A percentile compares a stretch with the other conserved stretches of the same genome.
phyloP scores from a whole-genome alignment of 30 jellyfish, hydroid and myxozoan species.

The Pseudorhiza aurosa region DNA sequence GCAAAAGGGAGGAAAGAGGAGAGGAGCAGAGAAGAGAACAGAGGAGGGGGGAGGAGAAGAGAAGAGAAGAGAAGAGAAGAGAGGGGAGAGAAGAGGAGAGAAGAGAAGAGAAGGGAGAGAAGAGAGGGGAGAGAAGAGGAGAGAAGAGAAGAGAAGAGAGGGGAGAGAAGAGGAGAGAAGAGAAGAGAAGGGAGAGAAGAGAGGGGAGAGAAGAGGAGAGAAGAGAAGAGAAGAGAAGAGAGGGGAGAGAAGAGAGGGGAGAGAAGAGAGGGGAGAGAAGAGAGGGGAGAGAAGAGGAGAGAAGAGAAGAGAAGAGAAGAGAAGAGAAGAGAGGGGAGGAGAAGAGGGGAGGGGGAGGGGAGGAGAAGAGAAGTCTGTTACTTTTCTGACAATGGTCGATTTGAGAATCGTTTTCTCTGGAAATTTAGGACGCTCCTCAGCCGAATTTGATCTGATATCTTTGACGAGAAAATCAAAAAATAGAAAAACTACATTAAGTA shows the following conservation, averaged over 20 bases:
- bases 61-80: background rate
- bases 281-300: background rate
- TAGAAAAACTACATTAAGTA: too few relatives aligned
- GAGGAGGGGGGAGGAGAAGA: background rate
- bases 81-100: background rate
- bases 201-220: background rate
- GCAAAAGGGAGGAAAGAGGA: background rate
- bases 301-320: background rate
- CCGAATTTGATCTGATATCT: too few relatives aligned
- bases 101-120: background rate
- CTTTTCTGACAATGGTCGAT: too few relatives aligned
- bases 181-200: background rate
- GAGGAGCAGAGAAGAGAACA: background rate
- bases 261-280: background rate
- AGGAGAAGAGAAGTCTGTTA: background rate
- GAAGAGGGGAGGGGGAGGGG: background rate
- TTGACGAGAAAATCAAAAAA: too few relatives aligned
- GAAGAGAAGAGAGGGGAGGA: background rate
- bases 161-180: background rate
- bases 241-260: background rate
- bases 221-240: background rate
- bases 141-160: background rate
- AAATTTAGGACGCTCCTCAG: too few relatives aligned
- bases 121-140: background rate
- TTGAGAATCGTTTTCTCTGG: too few relatives aligned